These are phyloP conservation scores for Varanus salvator DNA, from an alignment of 2,113 vertebrate genomes.

Conservation along the genomic window DNA sequence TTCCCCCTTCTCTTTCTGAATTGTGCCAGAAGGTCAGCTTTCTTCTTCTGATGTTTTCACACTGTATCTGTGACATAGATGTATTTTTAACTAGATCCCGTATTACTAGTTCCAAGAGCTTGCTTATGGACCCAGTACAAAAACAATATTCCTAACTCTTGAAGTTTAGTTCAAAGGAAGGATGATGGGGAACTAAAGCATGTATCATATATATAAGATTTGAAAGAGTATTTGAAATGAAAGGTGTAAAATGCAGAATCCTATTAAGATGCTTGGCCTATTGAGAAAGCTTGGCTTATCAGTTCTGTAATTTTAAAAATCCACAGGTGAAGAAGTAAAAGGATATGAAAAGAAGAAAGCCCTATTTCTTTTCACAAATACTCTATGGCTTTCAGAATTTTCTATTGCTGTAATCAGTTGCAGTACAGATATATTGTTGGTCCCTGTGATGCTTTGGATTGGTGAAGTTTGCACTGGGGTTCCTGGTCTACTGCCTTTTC, in stretches of 20 bases:
- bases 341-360: not conserved
- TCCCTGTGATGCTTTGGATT: not conserved
- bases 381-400: not conserved
- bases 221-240: not conserved
- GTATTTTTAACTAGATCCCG: not conserved
- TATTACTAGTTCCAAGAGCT: not conserved
- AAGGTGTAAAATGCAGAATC: not conserved
- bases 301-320: not conserved
- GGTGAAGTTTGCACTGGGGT: not conserved
- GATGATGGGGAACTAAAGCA: not conserved
- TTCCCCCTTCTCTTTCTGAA: not conserved
- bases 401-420: not conserved
- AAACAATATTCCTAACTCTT: not conserved
- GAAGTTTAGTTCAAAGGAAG: not conserved
- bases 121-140: not conserved
- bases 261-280: not conserved
- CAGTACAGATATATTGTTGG: not conserved
- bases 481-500: not conserved
- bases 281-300: not conserved
- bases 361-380: not conserved
- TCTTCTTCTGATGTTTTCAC: fast-evolving
- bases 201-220: not conserved
- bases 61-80: not conserved
- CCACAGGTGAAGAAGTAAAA: not conserved
- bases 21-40: not conserved